phyloP scores from a whole-genome alignment of 2,888 invertebrate genomes.

The Eudemis profundana region DNA sequence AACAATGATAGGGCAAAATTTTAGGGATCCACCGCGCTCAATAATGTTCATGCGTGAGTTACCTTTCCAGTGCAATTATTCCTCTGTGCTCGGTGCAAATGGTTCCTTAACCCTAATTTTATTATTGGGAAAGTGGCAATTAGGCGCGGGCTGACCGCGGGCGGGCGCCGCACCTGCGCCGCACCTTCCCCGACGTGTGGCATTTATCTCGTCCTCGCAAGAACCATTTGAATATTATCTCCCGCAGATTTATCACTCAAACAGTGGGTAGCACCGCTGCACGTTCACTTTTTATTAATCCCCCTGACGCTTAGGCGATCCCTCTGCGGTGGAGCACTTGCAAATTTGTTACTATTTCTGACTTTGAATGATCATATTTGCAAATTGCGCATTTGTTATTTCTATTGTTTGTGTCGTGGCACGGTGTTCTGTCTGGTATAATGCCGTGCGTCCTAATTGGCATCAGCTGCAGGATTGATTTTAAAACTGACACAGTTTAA shows the following conservation, averaged over 20 bases:
- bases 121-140: conserved; percentile 47
- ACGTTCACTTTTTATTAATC: conserved; percentile 36
- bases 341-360: conserved; percentile 42
- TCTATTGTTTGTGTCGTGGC: conserved; percentile 12
- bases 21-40: background rate
- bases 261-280: conserved; percentile 35
- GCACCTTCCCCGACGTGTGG: conserved; percentile 46
- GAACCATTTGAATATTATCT: conserved; percentile 47
- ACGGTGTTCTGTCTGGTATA: conserved; percentile 14
- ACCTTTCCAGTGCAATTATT: conserved; percentile 26
- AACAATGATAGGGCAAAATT: conserved; percentile 1
- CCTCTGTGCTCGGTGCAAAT: conserved; percentile 36
- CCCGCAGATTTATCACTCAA: conserved; percentile 39
- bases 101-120: conserved; percentile 44
- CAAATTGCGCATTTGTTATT: conserved; percentile 40
- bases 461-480: conserved; percentile 7
- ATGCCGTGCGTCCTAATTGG: conserved; percentile 6
- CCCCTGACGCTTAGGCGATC: conserved; percentile 31
- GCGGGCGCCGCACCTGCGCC: conserved; percentile 46
- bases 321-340: conserved; percentile 36
- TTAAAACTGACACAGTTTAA: background rate
- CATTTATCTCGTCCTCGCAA: conserved; percentile 63
- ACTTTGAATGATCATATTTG: conserved; percentile 44
- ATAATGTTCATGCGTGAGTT: conserved; percentile 22
- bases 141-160: conserved; percentile 45